Conservation (phyloP, 2,113 vertebrate species). For the Willisornis vidua region DNA sequence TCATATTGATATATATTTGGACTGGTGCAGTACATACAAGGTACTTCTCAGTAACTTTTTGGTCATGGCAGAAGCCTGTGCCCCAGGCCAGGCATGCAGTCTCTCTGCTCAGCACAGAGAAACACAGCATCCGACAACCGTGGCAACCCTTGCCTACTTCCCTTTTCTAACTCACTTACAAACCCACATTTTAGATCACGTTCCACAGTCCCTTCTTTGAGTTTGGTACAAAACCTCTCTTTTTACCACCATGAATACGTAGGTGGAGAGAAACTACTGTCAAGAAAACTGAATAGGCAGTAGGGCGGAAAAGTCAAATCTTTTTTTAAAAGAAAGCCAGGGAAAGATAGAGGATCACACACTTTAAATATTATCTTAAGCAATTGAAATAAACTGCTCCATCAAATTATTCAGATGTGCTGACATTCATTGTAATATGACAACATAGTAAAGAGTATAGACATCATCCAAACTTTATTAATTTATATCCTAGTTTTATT, state of each 20-base stretch:
- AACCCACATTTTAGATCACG: rapidly evolving
- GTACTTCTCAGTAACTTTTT: not conserved
- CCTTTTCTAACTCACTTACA: not conserved
- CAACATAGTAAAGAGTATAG: not conserved
- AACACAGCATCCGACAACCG: not conserved
- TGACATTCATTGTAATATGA: not conserved
- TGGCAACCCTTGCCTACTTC: not conserved
- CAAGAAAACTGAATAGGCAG: not conserved
- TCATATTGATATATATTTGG: not conserved
- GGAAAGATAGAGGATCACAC: not conserved
- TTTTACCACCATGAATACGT: rapidly evolving
- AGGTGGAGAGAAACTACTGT: not conserved
- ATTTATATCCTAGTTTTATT: not conserved
- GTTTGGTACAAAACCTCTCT: not conserved
- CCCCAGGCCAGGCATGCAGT: rapidly evolving
- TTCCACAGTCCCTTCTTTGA: not conserved
- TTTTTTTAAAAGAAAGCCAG: not conserved
- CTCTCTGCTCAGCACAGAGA: rapidly evolving
- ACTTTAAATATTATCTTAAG: not conserved
- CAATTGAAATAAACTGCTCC: not conserved
- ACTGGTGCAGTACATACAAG: rapidly evolving
- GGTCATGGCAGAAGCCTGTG: not conserved
- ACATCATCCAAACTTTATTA: not conserved
- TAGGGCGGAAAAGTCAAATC: not conserved
- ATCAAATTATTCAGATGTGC: not conserved